These are phyloP conservation scores for Adela reaumurella DNA, from an alignment of 2,888 invertebrate species.

Conservation along the genomic window DNA sequence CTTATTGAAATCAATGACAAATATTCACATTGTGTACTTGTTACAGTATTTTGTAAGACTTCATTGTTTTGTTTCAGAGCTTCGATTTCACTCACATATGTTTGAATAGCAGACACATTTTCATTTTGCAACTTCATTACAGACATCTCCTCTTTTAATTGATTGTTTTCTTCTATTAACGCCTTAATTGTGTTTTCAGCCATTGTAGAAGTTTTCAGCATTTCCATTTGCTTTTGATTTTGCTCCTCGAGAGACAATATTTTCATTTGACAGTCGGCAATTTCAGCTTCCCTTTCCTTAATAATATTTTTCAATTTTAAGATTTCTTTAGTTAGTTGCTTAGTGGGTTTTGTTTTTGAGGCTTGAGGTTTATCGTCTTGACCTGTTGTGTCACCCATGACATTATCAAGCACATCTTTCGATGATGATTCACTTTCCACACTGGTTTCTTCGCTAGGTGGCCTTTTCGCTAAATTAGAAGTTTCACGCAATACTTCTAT, in stretches of 20 bases:
- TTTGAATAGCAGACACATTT: constrained; percentile 21
- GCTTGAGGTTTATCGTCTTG: not conserved
- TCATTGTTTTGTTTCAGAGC: constrained; percentile 15
- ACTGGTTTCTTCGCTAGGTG: constrained; percentile 24
- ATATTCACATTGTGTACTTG: constrained; percentile 36
- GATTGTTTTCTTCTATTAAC: constrained; percentile 36
- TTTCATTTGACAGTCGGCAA: constrained; percentile 50
- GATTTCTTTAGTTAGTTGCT: constrained; percentile 51
- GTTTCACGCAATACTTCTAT: constrained; percentile 42
- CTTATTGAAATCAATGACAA: constrained; percentile 29
- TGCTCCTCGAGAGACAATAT: constrained; percentile 47
- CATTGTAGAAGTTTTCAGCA: constrained; percentile 24
- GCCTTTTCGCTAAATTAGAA: constrained; percentile 30
- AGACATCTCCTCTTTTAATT: constrained; percentile 36
- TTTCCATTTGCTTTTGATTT: constrained; percentile 40
- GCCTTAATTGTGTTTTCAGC: constrained; percentile 40
- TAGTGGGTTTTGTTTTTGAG: constrained; percentile 30
- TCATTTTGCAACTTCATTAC: constrained; percentile 23
- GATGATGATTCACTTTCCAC: constrained; percentile 20
- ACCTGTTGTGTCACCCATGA: not conserved
- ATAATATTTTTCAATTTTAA: constrained; percentile 46
- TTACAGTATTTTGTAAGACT: constrained; percentile 28
- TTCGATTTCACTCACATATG: constrained; percentile 25
- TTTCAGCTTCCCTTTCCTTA: constrained; percentile 51
- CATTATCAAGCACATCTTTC: not conserved